Evolutionary conservation across 2,113 vertebrate genomes (phyloP).

Genomic region (Cynopterus brachyotis): DNA sequence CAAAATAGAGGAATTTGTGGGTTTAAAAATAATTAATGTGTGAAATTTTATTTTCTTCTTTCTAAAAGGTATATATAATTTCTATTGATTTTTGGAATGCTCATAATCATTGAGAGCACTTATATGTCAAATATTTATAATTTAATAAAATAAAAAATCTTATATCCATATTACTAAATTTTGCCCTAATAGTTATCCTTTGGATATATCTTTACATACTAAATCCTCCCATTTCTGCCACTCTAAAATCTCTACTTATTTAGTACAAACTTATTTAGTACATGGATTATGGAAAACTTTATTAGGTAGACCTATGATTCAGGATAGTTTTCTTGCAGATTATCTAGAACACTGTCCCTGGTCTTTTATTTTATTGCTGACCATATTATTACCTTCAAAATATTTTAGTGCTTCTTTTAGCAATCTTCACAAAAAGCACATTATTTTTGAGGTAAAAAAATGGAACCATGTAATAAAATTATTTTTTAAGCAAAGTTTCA

Average conservation of each 20-base stretch:
- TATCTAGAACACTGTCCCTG: not conserved
- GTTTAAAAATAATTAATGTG: not conserved
- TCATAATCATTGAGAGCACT: not conserved
- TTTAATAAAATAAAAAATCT: not conserved
- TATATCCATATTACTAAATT: not conserved
- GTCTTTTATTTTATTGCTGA: not conserved
- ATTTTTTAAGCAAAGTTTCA: not conserved
- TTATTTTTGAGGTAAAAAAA: not conserved
- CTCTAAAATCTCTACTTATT: not conserved
- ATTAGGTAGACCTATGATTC: not conserved
- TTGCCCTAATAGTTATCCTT: not conserved
- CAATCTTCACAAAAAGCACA: not conserved
- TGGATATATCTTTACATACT: not conserved
- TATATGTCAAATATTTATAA: not conserved
- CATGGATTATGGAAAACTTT: not conserved
- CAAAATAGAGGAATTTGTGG: not conserved
- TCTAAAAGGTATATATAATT: not conserved
- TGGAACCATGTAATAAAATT: not conserved
- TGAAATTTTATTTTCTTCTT: not conserved
- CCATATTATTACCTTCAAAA: not conserved
- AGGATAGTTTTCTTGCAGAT: not conserved
- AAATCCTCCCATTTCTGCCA: not conserved
- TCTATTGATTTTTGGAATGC: not conserved
- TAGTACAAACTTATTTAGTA: not conserved
- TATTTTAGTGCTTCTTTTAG: not conserved